Evolutionary conservation across 2,888 invertebrate species (phyloP), one percentile per base, ranked within the genome.

Genomic region (Idaea straminata): DNA sequence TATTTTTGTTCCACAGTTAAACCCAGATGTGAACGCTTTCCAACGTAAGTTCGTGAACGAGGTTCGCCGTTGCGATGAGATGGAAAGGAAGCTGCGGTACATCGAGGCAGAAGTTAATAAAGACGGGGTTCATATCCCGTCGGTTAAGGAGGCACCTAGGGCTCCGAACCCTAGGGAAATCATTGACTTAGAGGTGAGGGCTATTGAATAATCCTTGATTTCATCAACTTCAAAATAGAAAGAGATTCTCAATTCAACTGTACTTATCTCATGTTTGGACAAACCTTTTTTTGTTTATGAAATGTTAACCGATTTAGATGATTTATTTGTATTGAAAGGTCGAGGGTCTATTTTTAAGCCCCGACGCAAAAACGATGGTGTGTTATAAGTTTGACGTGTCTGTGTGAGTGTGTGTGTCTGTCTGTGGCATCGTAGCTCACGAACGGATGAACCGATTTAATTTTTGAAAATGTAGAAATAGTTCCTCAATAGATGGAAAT

Each of bases 41-140:
- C 98, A 98, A 94, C 95, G 97, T 72, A 98, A 97, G 86, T 98
- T 97, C 93, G 98, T 98, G 7, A 96, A 96, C 82, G 98, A 98
- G 85, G 97, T 98, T 57, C 94, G 98, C 66, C 94, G 98, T 72
- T 98, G 97, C 89, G 98, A 98, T 84, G 98, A 98, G 87, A 96
- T 98, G 97, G 97, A 98, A 84, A 94, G 97, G 72, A 97, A 97
- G 82, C 91, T 97, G 69, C 94, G 97, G 35, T 98, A 96, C 89
- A 95, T 98, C 82, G 98, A 98, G 84, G 95, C 95, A 4, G 98
- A 98, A 89, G 95, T 98, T 60, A 95, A 95, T 77, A 97, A 97
- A 85, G 98, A 98, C 75, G 94, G 94, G 2, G 97, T 98, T 35
- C 95, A 95, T 57, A 96, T 98, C 81, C 95, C 96, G 1, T 95